phyloP scores from a whole-genome alignment of 2,888 invertebrate species.

The Escarpia spicata region DNA sequence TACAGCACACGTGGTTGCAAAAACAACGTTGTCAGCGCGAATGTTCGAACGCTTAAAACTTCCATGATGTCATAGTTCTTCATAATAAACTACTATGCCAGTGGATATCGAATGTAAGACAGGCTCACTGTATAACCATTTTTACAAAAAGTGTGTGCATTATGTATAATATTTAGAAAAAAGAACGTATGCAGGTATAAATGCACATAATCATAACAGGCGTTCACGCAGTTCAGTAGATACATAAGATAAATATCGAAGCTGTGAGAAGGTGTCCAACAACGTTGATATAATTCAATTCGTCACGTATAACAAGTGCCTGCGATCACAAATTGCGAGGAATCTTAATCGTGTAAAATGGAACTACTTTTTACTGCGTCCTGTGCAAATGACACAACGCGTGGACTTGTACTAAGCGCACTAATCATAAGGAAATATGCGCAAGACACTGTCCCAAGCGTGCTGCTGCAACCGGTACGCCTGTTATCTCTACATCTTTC shows the following conservation, averaged over 20 bases:
- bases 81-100: not conserved
- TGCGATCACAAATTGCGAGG: not conserved
- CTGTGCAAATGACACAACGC: not conserved
- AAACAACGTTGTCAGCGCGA: not conserved
- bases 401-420: not conserved
- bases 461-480: not conserved
- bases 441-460: not conserved
- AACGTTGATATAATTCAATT: not conserved
- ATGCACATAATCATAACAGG: not conserved
- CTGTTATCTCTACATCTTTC: not conserved
- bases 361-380: not conserved
- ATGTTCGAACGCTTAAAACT: not conserved
- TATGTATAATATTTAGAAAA: too few relatives aligned
- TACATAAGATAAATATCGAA: not conserved
- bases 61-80: not conserved
- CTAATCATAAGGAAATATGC: not conserved
- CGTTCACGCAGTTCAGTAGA: not conserved
- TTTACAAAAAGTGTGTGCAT: too few relatives aligned
- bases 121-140: too few relatives aligned
- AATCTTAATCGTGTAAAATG: not conserved
- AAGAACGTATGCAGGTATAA: not conserved
- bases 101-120: too few relatives aligned
- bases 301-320: not conserved
- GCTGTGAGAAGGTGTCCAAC: not conserved
- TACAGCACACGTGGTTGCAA: not conserved